These are phyloP conservation scores for Huso huso DNA, from an alignment of 2,797 vertebrate genomes.

Conservation along the genomic window DNA sequence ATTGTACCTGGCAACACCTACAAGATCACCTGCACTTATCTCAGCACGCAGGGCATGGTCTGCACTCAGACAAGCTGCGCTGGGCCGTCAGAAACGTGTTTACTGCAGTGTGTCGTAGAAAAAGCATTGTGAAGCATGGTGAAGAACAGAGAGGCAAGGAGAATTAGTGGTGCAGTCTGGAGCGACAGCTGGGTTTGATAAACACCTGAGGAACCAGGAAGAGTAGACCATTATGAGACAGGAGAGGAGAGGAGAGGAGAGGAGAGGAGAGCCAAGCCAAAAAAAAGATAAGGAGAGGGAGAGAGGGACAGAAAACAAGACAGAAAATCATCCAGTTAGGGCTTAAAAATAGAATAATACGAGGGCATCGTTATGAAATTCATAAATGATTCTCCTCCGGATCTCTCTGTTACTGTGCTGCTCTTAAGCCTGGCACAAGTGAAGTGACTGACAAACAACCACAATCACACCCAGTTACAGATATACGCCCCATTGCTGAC, in stretches of 20 bases:
- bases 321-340: not conserved
- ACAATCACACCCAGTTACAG: not conserved
- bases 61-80: not conserved
- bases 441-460: not conserved
- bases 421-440: no score
- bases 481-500: not conserved
- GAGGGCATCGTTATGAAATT: no score
- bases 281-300: slow-evolving; percentile 31
- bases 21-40: slow-evolving; percentile 10
- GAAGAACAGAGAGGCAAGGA: no score
- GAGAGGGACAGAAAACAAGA: not conserved
- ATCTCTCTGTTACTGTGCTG: no score
- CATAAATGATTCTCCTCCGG: no score
- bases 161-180: no score
- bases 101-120: not conserved
- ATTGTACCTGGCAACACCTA: slow-evolving; percentile 25
- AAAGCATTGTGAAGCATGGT: no score
- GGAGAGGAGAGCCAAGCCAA: slow-evolving; percentile 28
- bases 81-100: no score
- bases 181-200: no score
- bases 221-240: slow-evolving; percentile 22
- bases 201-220: no score
- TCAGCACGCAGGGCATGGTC: slow-evolving; percentile 1
- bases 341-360: no score
- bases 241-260: slow-evolving; percentile 6